Conservation (phyloP, 2,797 vertebrate species). For the Trachops cirrhosus region DNA sequence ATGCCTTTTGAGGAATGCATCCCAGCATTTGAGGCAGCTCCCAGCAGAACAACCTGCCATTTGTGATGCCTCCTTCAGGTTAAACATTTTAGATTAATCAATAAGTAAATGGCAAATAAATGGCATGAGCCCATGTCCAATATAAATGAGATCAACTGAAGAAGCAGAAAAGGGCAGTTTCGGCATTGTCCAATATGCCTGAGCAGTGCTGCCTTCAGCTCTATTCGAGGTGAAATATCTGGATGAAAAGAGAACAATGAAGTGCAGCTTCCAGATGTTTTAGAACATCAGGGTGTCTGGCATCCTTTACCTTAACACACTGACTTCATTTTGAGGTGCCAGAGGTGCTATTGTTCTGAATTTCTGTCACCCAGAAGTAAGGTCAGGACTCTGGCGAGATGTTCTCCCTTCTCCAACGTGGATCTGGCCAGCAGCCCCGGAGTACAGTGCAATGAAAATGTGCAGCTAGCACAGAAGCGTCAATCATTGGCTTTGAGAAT, state of each 20-base stretch:
- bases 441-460: background rate
- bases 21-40: constrained; percentile 46
- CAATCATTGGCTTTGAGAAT: background rate
- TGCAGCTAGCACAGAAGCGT: background rate
- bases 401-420: background rate
- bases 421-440: background rate
- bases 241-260: background rate
- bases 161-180: constrained; percentile 57
- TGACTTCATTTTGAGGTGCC: constrained; percentile 29
- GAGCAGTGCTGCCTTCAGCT: constrained; percentile 1
- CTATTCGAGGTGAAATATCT: background rate
- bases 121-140: constrained; percentile 44
- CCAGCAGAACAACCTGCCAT: constrained; percentile 58
- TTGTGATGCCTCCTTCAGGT: constrained; percentile 64
- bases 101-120: constrained; percentile 71
- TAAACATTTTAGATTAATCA: constrained; percentile 72
- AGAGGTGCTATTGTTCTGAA: constrained; percentile 40
- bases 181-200: constrained; percentile 24
- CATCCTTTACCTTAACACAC: background rate
- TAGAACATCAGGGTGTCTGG: background rate
- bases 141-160: constrained; percentile 65
- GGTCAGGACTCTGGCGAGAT: background rate
- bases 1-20: constrained; percentile 35
- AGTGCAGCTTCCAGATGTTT: background rate
- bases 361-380: constrained; percentile 29